phyloP scores from a whole-genome alignment of 2,888 invertebrate genomes.

The Dicyrtoma fusca region DNA sequence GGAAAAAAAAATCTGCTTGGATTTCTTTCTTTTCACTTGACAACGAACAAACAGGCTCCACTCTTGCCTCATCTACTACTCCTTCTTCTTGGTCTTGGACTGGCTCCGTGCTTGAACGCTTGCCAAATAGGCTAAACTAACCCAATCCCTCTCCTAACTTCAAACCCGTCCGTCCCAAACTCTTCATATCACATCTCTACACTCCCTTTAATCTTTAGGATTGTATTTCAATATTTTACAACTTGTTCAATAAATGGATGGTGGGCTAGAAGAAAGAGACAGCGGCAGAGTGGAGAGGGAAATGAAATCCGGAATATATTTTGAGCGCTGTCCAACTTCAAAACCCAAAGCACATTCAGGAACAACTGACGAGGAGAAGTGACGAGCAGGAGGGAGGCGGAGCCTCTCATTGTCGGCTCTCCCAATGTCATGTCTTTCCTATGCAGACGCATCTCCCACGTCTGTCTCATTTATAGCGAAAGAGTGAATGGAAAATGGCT shows the following conservation, averaged over 20 bases:
- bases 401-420: too few species aligned
- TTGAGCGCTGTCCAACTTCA: neutral
- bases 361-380: neutral
- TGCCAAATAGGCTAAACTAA: conserved; percentile 30
- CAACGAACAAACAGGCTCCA: neutral
- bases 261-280: neutral
- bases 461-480: too few species aligned
- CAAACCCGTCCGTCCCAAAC: too few species aligned
- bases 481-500: too few species aligned
- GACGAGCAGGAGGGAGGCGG: too few species aligned
- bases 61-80: conserved; percentile 3
- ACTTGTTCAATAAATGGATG: neutral
- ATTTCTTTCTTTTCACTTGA: conserved; percentile 6
- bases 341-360: neutral
- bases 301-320: neutral
- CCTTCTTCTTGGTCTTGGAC: conserved; percentile 6
- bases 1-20: conserved; percentile 1
- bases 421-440: too few species aligned
- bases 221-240: conserved; percentile 8
- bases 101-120: neutral
- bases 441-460: too few species aligned
- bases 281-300: too few species aligned
- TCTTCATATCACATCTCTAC: too few species aligned
- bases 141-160: neutral
- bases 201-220: too few species aligned